Percentiles rank a stretch among this genome's conserved stretches.
Conservation (phyloP, 2,113 vertebrate genomes). For the Coptodon bakossiorum region DNA sequence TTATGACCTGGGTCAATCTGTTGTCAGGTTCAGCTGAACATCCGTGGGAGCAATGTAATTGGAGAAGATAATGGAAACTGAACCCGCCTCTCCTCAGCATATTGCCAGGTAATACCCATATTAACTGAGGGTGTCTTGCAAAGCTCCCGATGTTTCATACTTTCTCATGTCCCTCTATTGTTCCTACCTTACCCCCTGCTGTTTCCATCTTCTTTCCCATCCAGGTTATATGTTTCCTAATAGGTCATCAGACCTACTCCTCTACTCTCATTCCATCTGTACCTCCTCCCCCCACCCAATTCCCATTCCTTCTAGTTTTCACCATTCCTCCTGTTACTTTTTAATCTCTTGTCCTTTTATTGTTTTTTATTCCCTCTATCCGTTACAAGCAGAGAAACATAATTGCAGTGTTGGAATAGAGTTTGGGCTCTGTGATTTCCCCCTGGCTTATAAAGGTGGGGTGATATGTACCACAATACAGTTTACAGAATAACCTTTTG, state of each 20-base stretch:
- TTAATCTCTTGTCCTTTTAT: background rate
- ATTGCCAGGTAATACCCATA: background rate
- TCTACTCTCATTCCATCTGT: background rate
- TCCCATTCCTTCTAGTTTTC: background rate
- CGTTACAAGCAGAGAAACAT: conserved; percentile 8
- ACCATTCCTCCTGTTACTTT: background rate
- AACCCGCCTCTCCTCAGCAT: background rate
- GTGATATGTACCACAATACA: conserved; percentile 5
- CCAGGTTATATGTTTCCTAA: background rate
- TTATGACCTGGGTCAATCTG: background rate
- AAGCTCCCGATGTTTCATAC: background rate
- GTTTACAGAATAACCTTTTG: conserved; percentile 26
- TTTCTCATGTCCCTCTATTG: background rate
- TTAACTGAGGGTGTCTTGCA: background rate
- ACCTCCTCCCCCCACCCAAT: background rate
- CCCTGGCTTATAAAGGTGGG: background rate
- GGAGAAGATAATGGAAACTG: conserved; percentile 20
- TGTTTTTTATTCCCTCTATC: background rate
- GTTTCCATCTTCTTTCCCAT: background rate
- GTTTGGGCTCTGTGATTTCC: conserved; percentile 40
- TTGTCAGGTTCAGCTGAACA: background rate
- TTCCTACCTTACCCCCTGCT: background rate
- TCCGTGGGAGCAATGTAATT: background rate
- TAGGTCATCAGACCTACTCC: background rate
- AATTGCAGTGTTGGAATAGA: background rate